Evolutionary conservation across 1,140 invertebrate genomes (phyloP), one percentile per base, ranked within the genome.

Genomic region (Rhysida immarginata): DNA sequence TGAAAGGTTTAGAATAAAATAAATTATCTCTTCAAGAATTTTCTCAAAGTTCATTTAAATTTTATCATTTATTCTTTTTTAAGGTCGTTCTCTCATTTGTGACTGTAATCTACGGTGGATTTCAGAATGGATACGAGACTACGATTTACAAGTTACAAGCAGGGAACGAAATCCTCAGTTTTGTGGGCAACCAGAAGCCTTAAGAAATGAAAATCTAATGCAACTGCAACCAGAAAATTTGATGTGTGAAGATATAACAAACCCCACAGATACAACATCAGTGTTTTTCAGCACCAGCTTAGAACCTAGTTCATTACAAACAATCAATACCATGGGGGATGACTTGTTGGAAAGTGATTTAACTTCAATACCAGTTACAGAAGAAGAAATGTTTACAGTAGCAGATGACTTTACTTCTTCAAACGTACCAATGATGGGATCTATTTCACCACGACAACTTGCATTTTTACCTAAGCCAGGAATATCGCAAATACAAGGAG

Each of bases 111-210:
- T 94, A 25, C 75, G 81, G 1, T 95, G 90, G 90, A 83, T 95
- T 49, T 79, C 86, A 44, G 81, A 92, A 62, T 94, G 90, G 90
- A 89, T 93, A 59, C 77, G 80, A 24, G 81, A 82, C 41, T 81
- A 81, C 8, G 88, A 93, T 67, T 73, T 94, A n/a, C 88, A 93
- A 76, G 66, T 72, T 14, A 92, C 89, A 1, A 89, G 86, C 59
- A 76, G 90, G 41, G 90, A 95, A 72, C 77, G 87, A 63, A 90
- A 89, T 71, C 89, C 89, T 14, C 89, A 94, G 69, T 94, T 93
- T 71, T 95, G 90, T 64, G 88, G 88, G 8, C 81, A 79, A 60
- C 90, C 90, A 1, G 71, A 78, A 0, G 73, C 78, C 56, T 81
- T 92, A 58, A 77, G 84, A 42, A 82, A 85, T 54, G 77, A 82